Conservation (phyloP, 1,140 invertebrate species). For the Parapsyche elsis region DNA sequence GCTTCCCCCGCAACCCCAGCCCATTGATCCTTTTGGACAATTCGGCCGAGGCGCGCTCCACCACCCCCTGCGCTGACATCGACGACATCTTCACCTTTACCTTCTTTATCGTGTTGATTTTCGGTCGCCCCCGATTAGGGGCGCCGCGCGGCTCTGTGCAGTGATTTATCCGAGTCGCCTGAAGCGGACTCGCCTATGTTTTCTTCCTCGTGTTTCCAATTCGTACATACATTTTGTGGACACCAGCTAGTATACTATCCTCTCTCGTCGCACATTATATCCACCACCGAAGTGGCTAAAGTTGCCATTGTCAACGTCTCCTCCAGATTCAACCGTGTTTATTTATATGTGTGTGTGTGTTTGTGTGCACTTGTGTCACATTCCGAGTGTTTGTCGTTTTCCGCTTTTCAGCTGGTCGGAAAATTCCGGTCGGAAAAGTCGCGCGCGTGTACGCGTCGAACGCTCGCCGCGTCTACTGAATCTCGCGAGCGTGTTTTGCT, state of each 20-base stretch:
- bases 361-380: background rate
- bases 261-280: background rate
- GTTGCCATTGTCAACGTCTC: no score
- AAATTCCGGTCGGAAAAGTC: background rate
- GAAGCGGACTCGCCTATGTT: background rate
- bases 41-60: slow-evolving; percentile 88
- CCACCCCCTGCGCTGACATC: slow-evolving; percentile 82
- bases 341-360: no score
- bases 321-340: no score
- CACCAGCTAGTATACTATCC: background rate
- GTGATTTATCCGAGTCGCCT: background rate
- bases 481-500: slow-evolving; percentile 38
- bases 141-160: slow-evolving; percentile 51
- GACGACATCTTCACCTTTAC: slow-evolving; percentile 68
- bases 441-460: background rate
- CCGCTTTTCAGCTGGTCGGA: no score
- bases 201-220: background rate
- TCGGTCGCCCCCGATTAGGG: slow-evolving; percentile 58
- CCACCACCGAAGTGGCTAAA: background rate
- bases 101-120: slow-evolving; percentile 63
- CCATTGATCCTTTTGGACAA: slow-evolving; percentile 88
- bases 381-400: no score
- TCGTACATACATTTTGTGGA: background rate
- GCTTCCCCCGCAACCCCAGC: slow-evolving; percentile 79
- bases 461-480: slow-evolving; percentile 28